Percentiles rank a stretch among this genome's conserved stretches.
Evolutionary conservation across 1,140 invertebrate species (phyloP).

Genomic region (Cydia splendana): DNA sequence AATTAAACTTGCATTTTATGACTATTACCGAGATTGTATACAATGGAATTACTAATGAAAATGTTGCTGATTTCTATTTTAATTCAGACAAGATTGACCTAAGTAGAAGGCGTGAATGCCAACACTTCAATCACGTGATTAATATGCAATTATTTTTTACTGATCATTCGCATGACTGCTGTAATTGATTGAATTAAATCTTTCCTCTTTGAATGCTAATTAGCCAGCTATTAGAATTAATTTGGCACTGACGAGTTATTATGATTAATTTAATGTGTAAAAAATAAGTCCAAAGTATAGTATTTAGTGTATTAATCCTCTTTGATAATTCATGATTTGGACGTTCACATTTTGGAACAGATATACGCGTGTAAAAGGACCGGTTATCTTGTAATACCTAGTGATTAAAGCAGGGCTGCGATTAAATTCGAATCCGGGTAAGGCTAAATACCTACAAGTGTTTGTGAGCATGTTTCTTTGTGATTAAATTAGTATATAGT

Average conservation of each 20-base stretch:
- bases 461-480: too few relatives aligned
- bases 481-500: too few relatives aligned
- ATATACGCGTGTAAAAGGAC: not conserved
- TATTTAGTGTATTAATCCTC: not conserved
- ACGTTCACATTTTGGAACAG: not conserved
- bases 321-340: not conserved
- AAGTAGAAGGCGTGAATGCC: constrained; percentile 1
- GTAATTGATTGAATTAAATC: constrained; percentile 22
- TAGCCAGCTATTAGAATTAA: not conserved
- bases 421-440: too few relatives aligned
- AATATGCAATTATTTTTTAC: constrained; percentile 20
- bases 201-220: constrained; percentile 19
- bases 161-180: constrained; percentile 25
- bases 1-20: constrained; percentile 51
- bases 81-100: not conserved
- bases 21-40: constrained; percentile 32
- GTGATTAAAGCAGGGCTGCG: too few relatives aligned
- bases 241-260: constrained; percentile 20
- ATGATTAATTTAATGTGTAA: not conserved
- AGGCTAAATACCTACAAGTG: too few relatives aligned
- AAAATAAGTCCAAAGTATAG: not conserved
- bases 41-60: constrained; percentile 34
- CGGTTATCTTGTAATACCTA: too few relatives aligned
- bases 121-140: not conserved
- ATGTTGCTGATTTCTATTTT: constrained; percentile 38